Base-by-base conservation (phyloP, 2,113 vertebrate species). In the Ranitomeya imitator region DNA sequence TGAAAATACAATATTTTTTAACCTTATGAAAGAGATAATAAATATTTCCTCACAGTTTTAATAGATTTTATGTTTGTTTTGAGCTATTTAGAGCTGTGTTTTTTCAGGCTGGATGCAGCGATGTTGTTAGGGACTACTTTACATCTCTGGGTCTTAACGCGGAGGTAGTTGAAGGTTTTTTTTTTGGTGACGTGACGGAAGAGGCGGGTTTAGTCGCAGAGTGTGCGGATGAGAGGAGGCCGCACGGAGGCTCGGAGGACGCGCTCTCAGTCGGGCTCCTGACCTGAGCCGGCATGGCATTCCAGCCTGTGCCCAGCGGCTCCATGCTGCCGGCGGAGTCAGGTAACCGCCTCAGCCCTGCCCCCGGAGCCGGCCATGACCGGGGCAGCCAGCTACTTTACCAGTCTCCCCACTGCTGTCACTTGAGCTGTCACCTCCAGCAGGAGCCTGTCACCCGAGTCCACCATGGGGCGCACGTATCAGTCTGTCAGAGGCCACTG, bases 241-340 rank as follows among this genome's bases (percentile, higher is more conserved):
- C 92, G 92, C 92, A 88, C 90, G 89, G 90, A 93, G 94, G 94
- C 94, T 91, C 76, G 90, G 88, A 89, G 85, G 88, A 71, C 86
- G 60, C 52, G 45, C 81, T 69, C 67, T 45, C 78, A 14, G 45
- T 67, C 83, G n/a, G 19, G 85, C 89, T 15, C 71, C 83, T 73
- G 83, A 45, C 51, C 76, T 63, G 18, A 60, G 81, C 83, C 69
- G 91, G 91, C 91, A 96, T 96, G 96, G 95, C 95, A 90, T 96
- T 94, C 90, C 92, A 94, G 90, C 93, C 96, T 94, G 94, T 96
- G 92, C 94, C 96, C 94, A 95, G 94, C 92, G 93, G 95, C 92
- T 95, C 96, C 91, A 93, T 96, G 94, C 96, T 96, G 90, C 97
- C 96, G 92, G 95, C 97, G 92, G 97, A 99, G 94, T 97, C 97